Conservation (phyloP, 2,888 invertebrate genomes). For the Ectemnius cavifrons region DNA sequence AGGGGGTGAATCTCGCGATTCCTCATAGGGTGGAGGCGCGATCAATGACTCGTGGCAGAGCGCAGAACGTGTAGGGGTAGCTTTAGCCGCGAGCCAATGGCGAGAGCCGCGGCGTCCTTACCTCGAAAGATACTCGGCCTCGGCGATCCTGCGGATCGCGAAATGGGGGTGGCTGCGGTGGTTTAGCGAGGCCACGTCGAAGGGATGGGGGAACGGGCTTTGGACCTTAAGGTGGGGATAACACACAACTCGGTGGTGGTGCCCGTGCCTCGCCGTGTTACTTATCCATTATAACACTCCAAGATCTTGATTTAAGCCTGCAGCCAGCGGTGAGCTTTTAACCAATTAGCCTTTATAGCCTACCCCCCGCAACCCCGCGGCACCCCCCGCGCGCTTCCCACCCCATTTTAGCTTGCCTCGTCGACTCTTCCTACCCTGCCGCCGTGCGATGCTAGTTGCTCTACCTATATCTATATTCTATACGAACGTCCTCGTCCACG, state of each 20-base stretch:
- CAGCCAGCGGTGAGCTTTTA: conserved; percentile 78
- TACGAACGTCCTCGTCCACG: conserved; percentile 61
- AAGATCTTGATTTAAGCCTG: conserved; percentile 79
- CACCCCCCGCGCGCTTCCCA: conserved; percentile 22
- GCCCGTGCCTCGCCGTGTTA: conserved; percentile 76
- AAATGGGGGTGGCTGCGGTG: conserved; percentile 50
- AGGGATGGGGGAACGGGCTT: conserved; percentile 14
- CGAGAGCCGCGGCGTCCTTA: conserved; percentile 65
- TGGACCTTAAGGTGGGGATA: conserved; percentile 47
- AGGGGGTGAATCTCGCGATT: conserved; percentile 68
- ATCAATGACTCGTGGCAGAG: conserved; percentile 72
- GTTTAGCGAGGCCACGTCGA: conserved; percentile 31
- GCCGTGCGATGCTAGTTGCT: conserved; percentile 51
- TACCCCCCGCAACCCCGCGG: conserved; percentile 53
- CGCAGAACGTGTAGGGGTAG: conserved; percentile 67
- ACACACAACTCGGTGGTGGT: conserved; percentile 61
- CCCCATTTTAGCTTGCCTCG: conserved; percentile 50
- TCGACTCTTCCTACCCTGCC: conserved; percentile 35
- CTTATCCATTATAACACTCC: conserved; percentile 79
- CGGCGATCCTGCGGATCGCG: conserved; percentile 54
- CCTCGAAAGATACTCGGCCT: conserved; percentile 70
- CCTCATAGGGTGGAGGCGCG: conserved; percentile 72
- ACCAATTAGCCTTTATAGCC: conserved; percentile 79
- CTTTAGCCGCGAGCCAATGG: conserved; percentile 69
- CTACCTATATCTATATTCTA: conserved; percentile 48